These are phyloP conservation scores for Clunio marinus DNA, from an alignment of 2,888 invertebrate species.

Conservation along the genomic window DNA sequence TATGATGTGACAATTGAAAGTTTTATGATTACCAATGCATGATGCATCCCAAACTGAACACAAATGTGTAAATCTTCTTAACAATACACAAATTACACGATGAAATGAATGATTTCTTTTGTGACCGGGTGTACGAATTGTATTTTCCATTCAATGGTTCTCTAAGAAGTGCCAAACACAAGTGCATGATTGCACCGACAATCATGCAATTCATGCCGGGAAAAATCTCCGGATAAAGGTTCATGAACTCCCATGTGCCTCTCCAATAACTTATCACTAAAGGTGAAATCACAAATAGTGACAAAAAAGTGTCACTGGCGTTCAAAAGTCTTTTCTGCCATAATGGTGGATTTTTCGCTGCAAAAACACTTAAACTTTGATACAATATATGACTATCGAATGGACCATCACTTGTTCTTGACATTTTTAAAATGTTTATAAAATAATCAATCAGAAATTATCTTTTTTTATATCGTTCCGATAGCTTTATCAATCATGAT, in stretches of 20 bases:
- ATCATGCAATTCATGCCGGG: conserved; percentile 52
- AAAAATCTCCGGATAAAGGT: conserved; percentile 51
- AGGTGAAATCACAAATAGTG: conserved; percentile 46
- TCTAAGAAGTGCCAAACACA: conserved; percentile 57
- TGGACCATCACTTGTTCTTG: conserved; percentile 22
- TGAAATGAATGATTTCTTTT: conserved; percentile 37
- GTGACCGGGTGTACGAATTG: conserved; percentile 40
- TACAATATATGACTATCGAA: conserved; percentile 34
- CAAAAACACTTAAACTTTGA: neutral
- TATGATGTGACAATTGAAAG: too few relatives aligned
- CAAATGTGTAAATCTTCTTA: conserved; percentile 50
- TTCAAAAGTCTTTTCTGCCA: conserved; percentile 41
- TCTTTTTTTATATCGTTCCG: neutral
- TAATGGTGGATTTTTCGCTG: conserved; percentile 39
- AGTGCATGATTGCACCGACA: conserved; percentile 55
- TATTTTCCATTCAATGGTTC: conserved; percentile 47
- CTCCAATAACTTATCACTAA: conserved; percentile 56
- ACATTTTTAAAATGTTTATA: neutral
- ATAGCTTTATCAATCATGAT: conserved; percentile 1
- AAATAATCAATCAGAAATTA: neutral
- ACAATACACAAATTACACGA: conserved; percentile 39
- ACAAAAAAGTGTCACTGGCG: conserved; percentile 41
- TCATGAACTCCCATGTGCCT: conserved; percentile 56
- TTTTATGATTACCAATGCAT: conserved; percentile 49
- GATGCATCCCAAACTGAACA: conserved; percentile 53